phyloP scores from a whole-genome alignment of 2,113 vertebrate genomes.

The Coracopsis vasa region DNA sequence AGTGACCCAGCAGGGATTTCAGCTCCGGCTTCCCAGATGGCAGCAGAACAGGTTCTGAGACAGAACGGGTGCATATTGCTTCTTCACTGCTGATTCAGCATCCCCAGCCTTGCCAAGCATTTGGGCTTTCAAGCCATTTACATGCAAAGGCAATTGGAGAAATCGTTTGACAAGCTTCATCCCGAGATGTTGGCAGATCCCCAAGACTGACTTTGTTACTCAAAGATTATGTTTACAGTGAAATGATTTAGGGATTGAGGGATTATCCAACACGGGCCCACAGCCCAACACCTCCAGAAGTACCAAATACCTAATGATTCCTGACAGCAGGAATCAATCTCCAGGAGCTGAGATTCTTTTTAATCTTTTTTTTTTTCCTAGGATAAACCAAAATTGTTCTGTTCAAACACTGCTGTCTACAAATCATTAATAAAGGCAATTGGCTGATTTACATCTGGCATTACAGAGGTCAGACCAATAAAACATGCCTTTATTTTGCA shows the following conservation, averaged over 20 bases:
- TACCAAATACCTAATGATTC: conserved; percentile 47
- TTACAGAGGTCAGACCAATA: conserved; percentile 42
- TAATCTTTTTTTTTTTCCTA: not conserved
- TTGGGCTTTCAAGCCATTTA: not conserved
- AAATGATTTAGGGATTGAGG: conserved; percentile 69
- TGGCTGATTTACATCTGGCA: conserved; percentile 35
- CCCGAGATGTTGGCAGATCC: conserved; percentile 4
- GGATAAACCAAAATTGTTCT: conserved; percentile 23
- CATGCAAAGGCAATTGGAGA: not conserved
- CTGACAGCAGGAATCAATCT: conserved; percentile 49
- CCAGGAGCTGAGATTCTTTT: not conserved
- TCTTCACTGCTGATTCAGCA: conserved; percentile 17
- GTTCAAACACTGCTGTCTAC: not conserved
- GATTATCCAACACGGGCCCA: conserved; percentile 51
- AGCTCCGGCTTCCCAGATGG: not conserved
- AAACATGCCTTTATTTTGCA: conserved; percentile 32
- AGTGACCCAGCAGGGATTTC: not conserved
- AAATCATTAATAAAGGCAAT: conserved; percentile 55
- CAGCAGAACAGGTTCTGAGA: not conserved
- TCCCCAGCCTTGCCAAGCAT: not conserved
- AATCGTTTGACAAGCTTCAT: conserved; percentile 22
- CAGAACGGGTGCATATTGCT: not conserved
- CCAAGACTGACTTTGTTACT: conserved; percentile 37
- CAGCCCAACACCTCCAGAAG: conserved; percentile 44
- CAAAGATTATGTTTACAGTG: conserved; percentile 60